Percentiles rank a stretch among this genome's conserved stretches.
phyloP scores from a whole-genome alignment of 2,888 invertebrate species.

The Drosophila rellima region DNA sequence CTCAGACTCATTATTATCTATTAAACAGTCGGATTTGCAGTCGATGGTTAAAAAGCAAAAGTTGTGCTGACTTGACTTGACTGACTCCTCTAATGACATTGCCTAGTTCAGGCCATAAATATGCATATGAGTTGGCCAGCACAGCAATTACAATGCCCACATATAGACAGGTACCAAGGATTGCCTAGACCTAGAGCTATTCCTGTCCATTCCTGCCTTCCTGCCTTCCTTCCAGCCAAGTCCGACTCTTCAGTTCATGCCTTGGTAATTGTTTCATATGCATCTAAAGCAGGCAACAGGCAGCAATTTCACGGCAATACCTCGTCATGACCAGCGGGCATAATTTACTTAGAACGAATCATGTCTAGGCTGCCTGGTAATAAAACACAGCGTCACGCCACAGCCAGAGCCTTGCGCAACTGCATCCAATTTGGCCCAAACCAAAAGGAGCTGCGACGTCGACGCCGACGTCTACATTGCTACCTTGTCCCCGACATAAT shows the following conservation, averaged over 20 bases:
- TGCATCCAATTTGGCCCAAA: constrained; percentile 71
- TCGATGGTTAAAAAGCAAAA: constrained; percentile 53
- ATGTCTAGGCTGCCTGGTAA: constrained; percentile 71
- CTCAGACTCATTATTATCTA: constrained; percentile 78
- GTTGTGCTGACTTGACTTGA: constrained; percentile 40
- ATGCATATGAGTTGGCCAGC: constrained; percentile 61
- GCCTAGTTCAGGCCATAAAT: constrained; percentile 49
- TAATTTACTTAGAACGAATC: constrained; percentile 83
- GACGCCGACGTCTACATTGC: constrained; percentile 75
- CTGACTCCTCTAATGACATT: constrained; percentile 79
- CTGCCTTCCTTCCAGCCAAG: no score
- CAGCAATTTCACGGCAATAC: constrained; percentile 69
- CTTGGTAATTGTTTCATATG: constrained; percentile 83
- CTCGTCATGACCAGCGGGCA: constrained; percentile 78
- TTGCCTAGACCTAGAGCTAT: constrained; percentile 40
- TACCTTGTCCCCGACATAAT: constrained; percentile 82
- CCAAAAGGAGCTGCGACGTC: constrained; percentile 55
- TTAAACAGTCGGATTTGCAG: constrained; percentile 71
- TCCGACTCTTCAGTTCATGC: constrained; percentile 12
- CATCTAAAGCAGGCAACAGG: constrained; percentile 49
- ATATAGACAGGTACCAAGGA: constrained; percentile 55
- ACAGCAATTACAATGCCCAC: constrained; percentile 76
- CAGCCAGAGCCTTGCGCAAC: constrained; percentile 64
- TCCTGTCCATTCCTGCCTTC: not conserved
- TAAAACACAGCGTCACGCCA: constrained; percentile 81